phyloP scores from a whole-genome alignment of 2,888 invertebrate species.

The Amphipoea lucens region DNA sequence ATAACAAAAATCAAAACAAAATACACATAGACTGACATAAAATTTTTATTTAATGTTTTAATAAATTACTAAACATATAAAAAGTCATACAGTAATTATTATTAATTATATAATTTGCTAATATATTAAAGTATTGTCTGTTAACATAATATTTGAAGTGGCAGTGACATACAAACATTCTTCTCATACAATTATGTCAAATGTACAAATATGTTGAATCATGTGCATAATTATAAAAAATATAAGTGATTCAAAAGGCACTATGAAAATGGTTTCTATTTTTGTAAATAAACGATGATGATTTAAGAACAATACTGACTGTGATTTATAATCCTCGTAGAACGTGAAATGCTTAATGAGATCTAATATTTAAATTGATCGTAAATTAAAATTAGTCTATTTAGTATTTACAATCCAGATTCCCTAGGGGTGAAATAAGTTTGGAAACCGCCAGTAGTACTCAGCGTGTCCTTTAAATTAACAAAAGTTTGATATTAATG shows the following conservation, averaged over 20 bases:
- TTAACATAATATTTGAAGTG: conserved; percentile 58
- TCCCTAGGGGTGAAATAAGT: conserved; percentile 76
- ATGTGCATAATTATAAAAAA: conserved; percentile 81
- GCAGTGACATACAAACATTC: conserved; percentile 64
- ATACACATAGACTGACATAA: conserved; percentile 63
- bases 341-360: conserved; percentile 70
- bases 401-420: conserved; percentile 74
- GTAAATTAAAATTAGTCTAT: conserved; percentile 58
- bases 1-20: conserved; percentile 39
- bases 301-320: conserved; percentile 70
- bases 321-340: conserved; percentile 45
- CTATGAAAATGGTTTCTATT: conserved; percentile 83
- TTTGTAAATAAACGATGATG: conserved; percentile 87
- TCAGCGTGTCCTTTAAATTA: conserved; percentile 76
- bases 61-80: conserved; percentile 65
- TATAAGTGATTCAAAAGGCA: conserved; percentile 75
- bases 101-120: conserved; percentile 60
- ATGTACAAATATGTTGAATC: conserved; percentile 74
- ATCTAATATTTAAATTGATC: conserved; percentile 70
- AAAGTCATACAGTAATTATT: conserved; percentile 62
- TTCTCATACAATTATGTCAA: conserved; percentile 58
- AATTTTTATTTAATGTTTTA: conserved; percentile 64
- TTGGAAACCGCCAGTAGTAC: conserved; percentile 72
- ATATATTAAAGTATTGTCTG: conserved; percentile 57
- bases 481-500: conserved; percentile 71